Conservation (phyloP, 1,140 invertebrate species). For the Camponotus vicinus region DNA sequence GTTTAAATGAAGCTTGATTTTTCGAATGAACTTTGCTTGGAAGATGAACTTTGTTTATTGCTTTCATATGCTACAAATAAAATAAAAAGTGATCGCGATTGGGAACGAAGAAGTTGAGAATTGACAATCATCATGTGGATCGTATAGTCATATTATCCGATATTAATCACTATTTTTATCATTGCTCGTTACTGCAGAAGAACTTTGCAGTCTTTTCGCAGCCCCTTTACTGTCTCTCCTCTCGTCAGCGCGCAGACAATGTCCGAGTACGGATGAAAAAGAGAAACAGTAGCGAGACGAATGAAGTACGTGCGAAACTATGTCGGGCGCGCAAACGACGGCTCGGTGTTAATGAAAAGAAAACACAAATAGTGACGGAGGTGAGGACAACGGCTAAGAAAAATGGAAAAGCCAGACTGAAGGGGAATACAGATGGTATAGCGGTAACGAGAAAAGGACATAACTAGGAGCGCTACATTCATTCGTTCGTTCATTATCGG, state of each 20-base stretch:
- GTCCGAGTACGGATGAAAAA: not conserved
- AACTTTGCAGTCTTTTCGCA: slow-evolving; percentile 3
- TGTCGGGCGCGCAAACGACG: not conserved
- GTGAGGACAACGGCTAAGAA: slow-evolving; percentile 69
- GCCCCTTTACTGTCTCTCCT: not conserved
- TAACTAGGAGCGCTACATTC: slow-evolving; percentile 24
- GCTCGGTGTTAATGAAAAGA: slow-evolving; percentile 77
- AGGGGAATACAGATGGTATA: slow-evolving; percentile 32
- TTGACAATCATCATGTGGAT: slow-evolving; percentile 32
- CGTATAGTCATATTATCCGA: not conserved
- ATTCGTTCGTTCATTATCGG: slow-evolving; percentile 32
- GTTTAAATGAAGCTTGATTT: not conserved
- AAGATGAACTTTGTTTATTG: not conserved
- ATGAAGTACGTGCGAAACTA: slow-evolving; percentile 39
- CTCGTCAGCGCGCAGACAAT: not conserved
- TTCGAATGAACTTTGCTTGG: not conserved
- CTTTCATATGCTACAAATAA: not conserved
- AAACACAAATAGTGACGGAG: slow-evolving; percentile 74
- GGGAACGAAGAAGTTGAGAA: slow-evolving; percentile 20
- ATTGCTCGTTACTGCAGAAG: slow-evolving; percentile 16
- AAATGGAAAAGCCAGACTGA: slow-evolving; percentile 54
- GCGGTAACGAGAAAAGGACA: slow-evolving; percentile 80
- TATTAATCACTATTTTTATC: slow-evolving; percentile 40
- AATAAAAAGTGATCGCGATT: not conserved
- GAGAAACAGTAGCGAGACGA: slow-evolving; percentile 14